phyloP scores from a whole-genome alignment of 2,113 vertebrate genomes.

The Gymnarchus niloticus region DNA sequence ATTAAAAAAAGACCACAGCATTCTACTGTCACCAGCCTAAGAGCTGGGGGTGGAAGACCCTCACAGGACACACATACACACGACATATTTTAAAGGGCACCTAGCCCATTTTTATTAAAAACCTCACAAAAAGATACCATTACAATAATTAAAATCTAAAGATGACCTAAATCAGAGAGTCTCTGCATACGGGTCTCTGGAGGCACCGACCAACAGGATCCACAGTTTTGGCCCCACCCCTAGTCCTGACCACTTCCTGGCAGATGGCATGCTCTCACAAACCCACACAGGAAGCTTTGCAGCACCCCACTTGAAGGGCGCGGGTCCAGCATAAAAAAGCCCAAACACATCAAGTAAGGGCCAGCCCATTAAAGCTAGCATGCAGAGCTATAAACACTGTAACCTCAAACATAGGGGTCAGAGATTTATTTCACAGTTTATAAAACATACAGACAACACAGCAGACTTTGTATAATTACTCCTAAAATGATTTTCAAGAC shows the following conservation, averaged over 20 bases:
- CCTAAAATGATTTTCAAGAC: conserved; percentile 21
- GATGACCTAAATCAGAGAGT: not conserved
- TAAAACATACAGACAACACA: conserved; percentile 42
- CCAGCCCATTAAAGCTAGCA: not conserved
- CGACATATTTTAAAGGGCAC: not conserved
- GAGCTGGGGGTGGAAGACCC: not conserved
- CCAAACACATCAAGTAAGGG: not conserved
- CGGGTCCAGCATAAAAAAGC: not conserved
- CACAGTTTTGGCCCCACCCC: conserved; percentile 15
- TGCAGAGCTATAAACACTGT: not conserved
- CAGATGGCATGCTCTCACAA: conserved; percentile 19
- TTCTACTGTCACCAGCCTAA: not conserved
- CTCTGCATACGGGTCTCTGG: not conserved
- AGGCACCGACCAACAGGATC: not conserved
- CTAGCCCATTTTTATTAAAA: not conserved
- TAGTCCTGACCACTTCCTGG: conserved; percentile 46
- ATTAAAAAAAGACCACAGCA: not conserved
- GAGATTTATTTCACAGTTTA: conserved; percentile 65
- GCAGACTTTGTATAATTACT: conserved; percentile 47
- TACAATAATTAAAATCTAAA: not conserved
- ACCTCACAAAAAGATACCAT: not conserved
- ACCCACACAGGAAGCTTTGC: conserved; percentile 38
- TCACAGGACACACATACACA: not conserved
- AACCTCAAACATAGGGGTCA: conserved; percentile 44
- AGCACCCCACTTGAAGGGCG: not conserved